phyloP scores from a whole-genome alignment of 1,140 invertebrate species.

The Temnothorax curvispinosus region DNA sequence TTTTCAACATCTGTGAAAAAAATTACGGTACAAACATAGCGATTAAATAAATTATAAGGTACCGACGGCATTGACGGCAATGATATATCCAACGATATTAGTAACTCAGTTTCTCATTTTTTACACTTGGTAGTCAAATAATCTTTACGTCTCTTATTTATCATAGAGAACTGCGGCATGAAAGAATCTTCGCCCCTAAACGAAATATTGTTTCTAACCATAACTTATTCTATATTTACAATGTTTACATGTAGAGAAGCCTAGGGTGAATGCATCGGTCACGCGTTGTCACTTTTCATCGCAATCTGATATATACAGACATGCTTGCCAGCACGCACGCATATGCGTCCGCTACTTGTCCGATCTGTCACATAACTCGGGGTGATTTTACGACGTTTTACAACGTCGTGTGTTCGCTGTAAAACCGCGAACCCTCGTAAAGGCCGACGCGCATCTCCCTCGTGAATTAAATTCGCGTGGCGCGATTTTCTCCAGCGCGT shows the following conservation, averaged over 20 bases:
- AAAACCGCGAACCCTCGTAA: constrained; percentile 57
- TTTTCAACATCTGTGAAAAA: constrained; percentile 26
- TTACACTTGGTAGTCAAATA: background rate
- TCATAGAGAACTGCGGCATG: background rate
- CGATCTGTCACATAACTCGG: constrained; percentile 66
- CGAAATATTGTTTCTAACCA: background rate
- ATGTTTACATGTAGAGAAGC: background rate
- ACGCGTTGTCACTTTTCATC: constrained; percentile 6
- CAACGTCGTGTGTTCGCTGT: constrained; percentile 33
- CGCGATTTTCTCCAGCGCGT: constrained; percentile 7
- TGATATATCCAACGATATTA: constrained; percentile 1
- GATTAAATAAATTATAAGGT: constrained; percentile 31
- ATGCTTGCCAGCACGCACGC: background rate
- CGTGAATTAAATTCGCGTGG: constrained; percentile 61
- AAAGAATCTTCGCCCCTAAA: background rate
- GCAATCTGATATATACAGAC: background rate
- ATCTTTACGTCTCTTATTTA: background rate
- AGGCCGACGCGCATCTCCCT: constrained; percentile 40
- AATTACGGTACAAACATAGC: background rate
- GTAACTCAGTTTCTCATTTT: background rate
- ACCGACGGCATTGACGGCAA: background rate
- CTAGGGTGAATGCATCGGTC: background rate
- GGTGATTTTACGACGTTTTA: constrained; percentile 60
- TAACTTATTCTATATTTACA: background rate
- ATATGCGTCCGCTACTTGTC: constrained; percentile 26